A percentile compares a stretch with the other conserved stretches of the same genome.
These are phyloP conservation scores for Mnemiopsis leidyi DNA, from an alignment of 37 sponge, comb jelly and placozoan species.

Conservation along the genomic window DNA sequence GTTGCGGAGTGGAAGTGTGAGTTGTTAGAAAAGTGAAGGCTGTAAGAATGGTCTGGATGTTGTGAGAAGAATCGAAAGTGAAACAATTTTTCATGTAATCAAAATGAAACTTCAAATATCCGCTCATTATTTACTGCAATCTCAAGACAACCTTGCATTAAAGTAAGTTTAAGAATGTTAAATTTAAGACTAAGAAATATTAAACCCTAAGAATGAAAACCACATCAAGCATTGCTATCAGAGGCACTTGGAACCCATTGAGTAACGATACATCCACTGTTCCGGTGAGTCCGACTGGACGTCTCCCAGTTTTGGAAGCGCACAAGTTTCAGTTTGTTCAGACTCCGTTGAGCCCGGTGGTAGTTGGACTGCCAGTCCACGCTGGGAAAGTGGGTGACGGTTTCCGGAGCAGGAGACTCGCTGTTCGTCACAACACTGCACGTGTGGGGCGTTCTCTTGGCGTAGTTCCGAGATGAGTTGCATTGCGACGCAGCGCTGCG, in stretches of 20 bases:
- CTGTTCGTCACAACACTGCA: not conserved
- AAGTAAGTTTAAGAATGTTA: no score
- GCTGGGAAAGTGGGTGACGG: constrained; percentile 41
- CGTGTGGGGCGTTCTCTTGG: not conserved
- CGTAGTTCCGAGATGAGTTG: not conserved
- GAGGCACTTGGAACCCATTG: not conserved
- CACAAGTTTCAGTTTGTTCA: constrained; percentile 60
- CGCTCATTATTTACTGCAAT: no score
- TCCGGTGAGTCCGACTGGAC: not conserved
- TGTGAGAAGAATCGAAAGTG: no score
- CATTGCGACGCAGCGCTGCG: not conserved
- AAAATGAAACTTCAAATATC: no score
- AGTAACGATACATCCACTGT: not conserved
- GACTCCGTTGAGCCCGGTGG: constrained; percentile 51
- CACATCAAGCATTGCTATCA: not conserved
- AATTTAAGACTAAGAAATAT: no score
- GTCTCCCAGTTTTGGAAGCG: constrained; percentile 32
- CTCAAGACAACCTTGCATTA: no score
- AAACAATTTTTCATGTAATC: no score
- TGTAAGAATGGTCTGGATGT: no score
- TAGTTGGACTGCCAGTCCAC: constrained; percentile 63
- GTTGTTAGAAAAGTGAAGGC: no score
- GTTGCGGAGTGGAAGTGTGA: no score
- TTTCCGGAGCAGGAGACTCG: not conserved
- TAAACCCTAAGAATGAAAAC: no score